Conservation (phyloP, 2,888 invertebrate genomes). For the Alloplasta piceator region DNA sequence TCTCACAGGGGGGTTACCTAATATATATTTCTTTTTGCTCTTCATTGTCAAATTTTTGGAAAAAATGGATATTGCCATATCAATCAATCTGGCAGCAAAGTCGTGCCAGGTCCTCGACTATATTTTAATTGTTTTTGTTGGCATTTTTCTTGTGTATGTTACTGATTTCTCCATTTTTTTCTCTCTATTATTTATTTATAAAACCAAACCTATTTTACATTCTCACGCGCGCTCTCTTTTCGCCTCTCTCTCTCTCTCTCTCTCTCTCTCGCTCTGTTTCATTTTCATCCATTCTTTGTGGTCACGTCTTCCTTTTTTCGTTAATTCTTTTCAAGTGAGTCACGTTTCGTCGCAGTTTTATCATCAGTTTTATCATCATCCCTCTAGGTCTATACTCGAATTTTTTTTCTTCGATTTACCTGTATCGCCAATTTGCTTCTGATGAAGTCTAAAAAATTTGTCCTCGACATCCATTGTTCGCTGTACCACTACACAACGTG, state of each 20-base stretch:
- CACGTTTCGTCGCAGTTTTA: conserved; percentile 73
- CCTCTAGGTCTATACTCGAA: conserved; percentile 9
- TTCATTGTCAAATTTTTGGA: conserved; percentile 78
- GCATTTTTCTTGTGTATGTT: conserved; percentile 46
- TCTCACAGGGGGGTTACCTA: conserved; percentile 77
- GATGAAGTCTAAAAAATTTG: no score
- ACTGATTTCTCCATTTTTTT: conserved; percentile 69
- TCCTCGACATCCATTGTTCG: no score
- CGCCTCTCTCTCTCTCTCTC: conserved; percentile 50
- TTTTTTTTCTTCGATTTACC: conserved; percentile 29
- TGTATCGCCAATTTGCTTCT: no score
- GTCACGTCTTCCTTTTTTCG: conserved; percentile 66
- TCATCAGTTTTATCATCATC: conserved; percentile 75
- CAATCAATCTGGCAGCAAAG: conserved; percentile 82
- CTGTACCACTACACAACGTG: no score
- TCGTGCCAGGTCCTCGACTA: conserved; percentile 79
- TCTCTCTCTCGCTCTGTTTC: conserved; percentile 57
- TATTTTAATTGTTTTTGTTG: conserved; percentile 66
- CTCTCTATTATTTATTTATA: conserved; percentile 73
- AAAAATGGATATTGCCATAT: conserved; percentile 83
- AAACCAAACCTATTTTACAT: conserved; percentile 76
- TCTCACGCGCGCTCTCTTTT: conserved; percentile 67
- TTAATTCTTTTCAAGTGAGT: conserved; percentile 69
- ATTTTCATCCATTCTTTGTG: conserved; percentile 73
- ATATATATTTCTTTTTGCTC: conserved; percentile 79